Evolutionary conservation across 2,888 invertebrate genomes (phyloP).

Genomic region (Hirudinaria manillensis): DNA sequence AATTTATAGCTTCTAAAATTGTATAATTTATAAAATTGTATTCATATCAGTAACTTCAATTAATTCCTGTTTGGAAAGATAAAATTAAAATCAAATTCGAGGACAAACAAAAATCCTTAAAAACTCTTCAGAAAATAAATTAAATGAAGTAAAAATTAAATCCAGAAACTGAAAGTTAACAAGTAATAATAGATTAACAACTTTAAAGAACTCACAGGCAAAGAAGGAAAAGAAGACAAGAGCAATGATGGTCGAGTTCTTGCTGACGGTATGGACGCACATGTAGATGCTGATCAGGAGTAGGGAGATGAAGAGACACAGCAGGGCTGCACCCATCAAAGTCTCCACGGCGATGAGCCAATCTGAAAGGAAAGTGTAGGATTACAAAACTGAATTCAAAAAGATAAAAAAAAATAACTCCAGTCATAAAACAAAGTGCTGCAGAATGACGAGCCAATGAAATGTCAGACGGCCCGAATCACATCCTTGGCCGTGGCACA

Average conservation of each 20-base stretch:
- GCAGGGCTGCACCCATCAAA: slow-evolving; percentile 40
- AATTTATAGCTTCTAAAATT: too few relatives aligned
- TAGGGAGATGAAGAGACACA: slow-evolving; percentile 38
- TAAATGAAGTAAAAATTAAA: background rate
- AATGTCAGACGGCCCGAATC: too few relatives aligned
- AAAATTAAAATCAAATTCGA: background rate
- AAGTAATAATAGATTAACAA: background rate
- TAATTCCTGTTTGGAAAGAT: background rate
- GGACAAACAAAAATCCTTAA: background rate
- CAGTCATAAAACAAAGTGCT: background rate
- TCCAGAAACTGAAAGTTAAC: background rate
- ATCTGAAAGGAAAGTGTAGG: background rate
- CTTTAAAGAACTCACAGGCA: slow-evolving; percentile 36
- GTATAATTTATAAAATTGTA: too few relatives aligned
- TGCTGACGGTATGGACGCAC: slow-evolving; percentile 41
- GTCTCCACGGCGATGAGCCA: slow-evolving; percentile 39
- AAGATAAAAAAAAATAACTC: slow-evolving; percentile 25
- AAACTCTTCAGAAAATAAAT: background rate
- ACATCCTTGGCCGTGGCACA: too few relatives aligned
- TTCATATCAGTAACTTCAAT: too few relatives aligned
- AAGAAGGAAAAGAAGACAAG: slow-evolving; percentile 41
- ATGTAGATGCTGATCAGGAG: slow-evolving; percentile 41
- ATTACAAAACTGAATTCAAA: background rate
- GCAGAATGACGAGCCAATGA: too few relatives aligned
- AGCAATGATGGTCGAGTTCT: slow-evolving; percentile 42